phyloP scores from a whole-genome alignment of 2,888 invertebrate genomes.

The Aspidiotus rigidus region DNA sequence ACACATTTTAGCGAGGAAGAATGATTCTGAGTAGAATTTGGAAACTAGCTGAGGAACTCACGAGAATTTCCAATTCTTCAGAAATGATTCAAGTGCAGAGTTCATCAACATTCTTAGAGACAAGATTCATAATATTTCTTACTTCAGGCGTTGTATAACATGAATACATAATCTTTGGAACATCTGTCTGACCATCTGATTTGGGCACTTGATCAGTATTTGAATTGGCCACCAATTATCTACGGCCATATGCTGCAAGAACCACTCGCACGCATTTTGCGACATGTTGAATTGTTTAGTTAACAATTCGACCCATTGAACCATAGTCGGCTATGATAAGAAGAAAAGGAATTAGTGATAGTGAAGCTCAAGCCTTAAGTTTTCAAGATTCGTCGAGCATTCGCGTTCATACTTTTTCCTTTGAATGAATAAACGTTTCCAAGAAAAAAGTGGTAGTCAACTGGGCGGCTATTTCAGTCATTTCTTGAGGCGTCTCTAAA shows the following conservation, averaged over 20 bases:
- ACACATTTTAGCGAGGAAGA: too few relatives aligned
- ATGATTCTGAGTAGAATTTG: too few relatives aligned
- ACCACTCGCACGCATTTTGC: conserved; percentile 82
- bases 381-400: too few relatives aligned
- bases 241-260: conserved; percentile 82
- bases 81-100: not conserved
- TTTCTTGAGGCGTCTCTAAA: conserved; percentile 64
- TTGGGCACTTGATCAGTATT: conserved; percentile 88
- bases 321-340: conserved; percentile 73
- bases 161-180: conserved; percentile 91
- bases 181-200: conserved; percentile 95
- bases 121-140: conserved; percentile 38
- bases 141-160: conserved; percentile 82
- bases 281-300: conserved; percentile 92
- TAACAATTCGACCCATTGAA: conserved; percentile 89
- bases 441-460: conserved; percentile 89
- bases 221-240: conserved; percentile 93
- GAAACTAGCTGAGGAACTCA: too few relatives aligned
- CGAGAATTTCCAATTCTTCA: too few relatives aligned
- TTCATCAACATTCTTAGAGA: not conserved
- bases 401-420: conserved; percentile 64
- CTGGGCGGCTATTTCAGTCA: conserved; percentile 76
- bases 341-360: conserved; percentile 14
- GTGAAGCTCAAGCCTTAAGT: too few relatives aligned
- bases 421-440: conserved; percentile 92